Conservation (phyloP, 2,797 vertebrate species). For the Alca torda region DNA sequence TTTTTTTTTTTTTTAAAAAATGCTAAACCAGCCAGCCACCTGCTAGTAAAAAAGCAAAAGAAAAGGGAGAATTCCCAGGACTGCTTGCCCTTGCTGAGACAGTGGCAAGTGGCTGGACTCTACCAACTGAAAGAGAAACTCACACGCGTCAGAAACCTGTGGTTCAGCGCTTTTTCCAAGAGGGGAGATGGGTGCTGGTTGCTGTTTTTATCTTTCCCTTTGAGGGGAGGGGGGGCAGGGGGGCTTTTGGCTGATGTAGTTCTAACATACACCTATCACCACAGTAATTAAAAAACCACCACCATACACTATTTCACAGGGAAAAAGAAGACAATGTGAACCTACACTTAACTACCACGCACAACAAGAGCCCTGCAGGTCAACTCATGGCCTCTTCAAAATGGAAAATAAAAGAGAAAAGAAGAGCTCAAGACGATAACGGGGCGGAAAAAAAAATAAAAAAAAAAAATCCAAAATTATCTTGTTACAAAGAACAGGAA, state of each 20-base stretch:
- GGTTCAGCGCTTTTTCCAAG: background rate
- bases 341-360: constrained; percentile 21
- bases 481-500: constrained; percentile 46
- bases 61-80: background rate
- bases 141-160: background rate
- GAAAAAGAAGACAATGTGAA: constrained; percentile 56
- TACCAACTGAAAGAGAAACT: background rate
- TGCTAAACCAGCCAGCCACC: background rate
- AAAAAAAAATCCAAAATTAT: background rate
- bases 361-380: constrained; percentile 53
- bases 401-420: background rate
- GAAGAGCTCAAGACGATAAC: background rate
- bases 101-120: background rate
- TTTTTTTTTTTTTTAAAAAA: background rate
- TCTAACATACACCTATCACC: constrained; percentile 74
- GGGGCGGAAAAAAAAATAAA: accelerated
- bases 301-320: constrained; percentile 68
- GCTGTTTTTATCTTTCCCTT: background rate
- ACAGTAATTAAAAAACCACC: constrained; percentile 67
- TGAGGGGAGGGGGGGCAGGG: background rate
- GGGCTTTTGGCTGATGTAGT: constrained; percentile 59
- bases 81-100: constrained; percentile 8
- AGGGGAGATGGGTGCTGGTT: constrained; percentile 13
- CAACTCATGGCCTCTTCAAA: constrained; percentile 38
- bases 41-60: constrained; percentile 5